These are phyloP conservation scores for Lasioglossum figueresi DNA, from an alignment of 2,888 invertebrate species.

Conservation along the genomic window DNA sequence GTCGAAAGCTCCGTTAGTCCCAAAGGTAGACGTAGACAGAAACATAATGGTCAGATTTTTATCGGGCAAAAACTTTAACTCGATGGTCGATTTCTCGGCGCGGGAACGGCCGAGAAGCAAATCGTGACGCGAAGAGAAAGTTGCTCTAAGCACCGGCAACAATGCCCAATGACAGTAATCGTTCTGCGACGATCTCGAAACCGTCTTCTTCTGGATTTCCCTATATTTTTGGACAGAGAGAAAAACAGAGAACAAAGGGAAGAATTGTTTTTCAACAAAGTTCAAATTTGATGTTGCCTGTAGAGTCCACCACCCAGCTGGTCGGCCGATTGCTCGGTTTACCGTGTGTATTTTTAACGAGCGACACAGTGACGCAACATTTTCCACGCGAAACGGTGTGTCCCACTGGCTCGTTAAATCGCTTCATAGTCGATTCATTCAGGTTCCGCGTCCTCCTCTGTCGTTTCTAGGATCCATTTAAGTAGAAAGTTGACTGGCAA, in stretches of 20 bases:
- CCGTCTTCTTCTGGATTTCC: background rate
- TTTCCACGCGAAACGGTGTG: constrained; percentile 12
- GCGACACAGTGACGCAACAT: background rate
- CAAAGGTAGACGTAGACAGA: background rate
- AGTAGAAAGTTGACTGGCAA: constrained; percentile 5
- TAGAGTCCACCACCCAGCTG: background rate
- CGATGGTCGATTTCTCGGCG: constrained; percentile 28
- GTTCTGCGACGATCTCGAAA: constrained; percentile 46
- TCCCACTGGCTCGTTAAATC: constrained; percentile 12
- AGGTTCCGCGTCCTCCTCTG: constrained; percentile 11
- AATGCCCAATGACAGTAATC: constrained; percentile 37
- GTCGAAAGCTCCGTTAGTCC: background rate
- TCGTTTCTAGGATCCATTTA: background rate
- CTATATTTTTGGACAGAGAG: background rate
- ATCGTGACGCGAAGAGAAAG: constrained; percentile 56
- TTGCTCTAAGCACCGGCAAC: constrained; percentile 9
- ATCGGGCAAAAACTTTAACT: constrained; percentile 11
- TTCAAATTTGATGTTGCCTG: background rate
- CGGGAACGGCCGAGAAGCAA: constrained; percentile 25
- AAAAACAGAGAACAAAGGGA: background rate
- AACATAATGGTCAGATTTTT: background rate
- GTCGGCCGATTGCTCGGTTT: background rate
- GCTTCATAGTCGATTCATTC: background rate
- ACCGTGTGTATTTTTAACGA: constrained; percentile 13
- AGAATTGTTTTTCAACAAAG: background rate